Evolutionary conservation across 2,797 vertebrate species (phyloP).

Genomic region (Ptychobarbus kaznakovi): DNA sequence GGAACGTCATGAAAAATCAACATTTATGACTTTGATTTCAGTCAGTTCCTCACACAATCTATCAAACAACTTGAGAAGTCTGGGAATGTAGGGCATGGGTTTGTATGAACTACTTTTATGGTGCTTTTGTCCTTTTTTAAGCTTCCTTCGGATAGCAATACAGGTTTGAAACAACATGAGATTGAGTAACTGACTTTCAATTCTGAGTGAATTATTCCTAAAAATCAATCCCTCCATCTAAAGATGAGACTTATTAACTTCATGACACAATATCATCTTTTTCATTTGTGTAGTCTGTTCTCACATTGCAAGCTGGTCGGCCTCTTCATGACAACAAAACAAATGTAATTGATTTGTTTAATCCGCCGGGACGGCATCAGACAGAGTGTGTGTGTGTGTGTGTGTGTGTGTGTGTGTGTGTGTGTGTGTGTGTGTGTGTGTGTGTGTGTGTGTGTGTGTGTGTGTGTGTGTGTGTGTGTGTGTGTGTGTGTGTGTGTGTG

Average conservation of each 20-base stretch:
- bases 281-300: neutral
- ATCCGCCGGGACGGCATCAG: neutral
- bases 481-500: too few relatives aligned
- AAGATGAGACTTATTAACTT: constrained; percentile 18
- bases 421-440: too few relatives aligned
- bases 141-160: neutral
- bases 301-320: neutral
- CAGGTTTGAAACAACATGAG: neutral
- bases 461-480: neutral
- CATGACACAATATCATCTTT: neutral
- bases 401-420: too few relatives aligned
- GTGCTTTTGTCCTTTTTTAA: neutral
- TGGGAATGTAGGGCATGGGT: neutral
- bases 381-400: neutral
- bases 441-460: too few relatives aligned
- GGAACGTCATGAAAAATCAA: constrained; percentile 18
- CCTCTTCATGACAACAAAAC: constrained; percentile 4
- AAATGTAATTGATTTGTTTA: constrained; percentile 38
- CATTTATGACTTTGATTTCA: neutral
- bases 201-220: neutral
- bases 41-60: neutral
- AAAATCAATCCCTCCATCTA: neutral
- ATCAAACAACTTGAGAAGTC: neutral
- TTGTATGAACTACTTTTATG: neutral
- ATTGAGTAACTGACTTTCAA: neutral